Evolutionary conservation across 2,888 invertebrate species (phyloP), one percentile per base, ranked within the genome.

Genomic region (Erebia aethiops): DNA sequence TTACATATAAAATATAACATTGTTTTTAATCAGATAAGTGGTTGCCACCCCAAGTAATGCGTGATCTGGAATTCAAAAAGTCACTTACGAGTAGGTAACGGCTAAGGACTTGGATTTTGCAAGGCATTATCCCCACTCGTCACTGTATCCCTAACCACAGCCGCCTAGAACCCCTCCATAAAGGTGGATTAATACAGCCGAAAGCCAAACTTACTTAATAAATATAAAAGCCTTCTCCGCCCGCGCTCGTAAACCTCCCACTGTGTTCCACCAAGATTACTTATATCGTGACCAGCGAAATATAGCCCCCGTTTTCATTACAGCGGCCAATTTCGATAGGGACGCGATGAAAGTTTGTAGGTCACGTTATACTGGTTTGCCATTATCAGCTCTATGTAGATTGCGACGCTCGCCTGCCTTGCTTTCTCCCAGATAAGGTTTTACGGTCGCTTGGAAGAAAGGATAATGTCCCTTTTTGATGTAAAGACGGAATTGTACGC

Each of bases 131-230:
- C 73, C 71, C 71, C 73, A 52, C 69, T 71, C 66, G 71, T 72
- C 73, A 72, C 73, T 74, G 71, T 70, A 71, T 72, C 72, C 69
- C 71, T 69, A 66, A 69, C 72, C 72, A 80, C 85, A 86, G 87
- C 84, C 88, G 87, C 87, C 88, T 86, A 84, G 86, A 81, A 81
- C 87, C 90, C 89, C 88, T 85, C 86, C 83, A 91, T 91, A 91
- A 92, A 92, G 92, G 92, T 92, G 91, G 92, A 92, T 92, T 93
- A 93, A 92, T 93, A 88, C 87, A 84, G 84, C 91, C 92, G 82
- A 93, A 92, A 92, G 92, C 92, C 91, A 89, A 94, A 93, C 93
- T 93, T 94, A 93, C 92, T 93, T 93, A 93, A 93, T 93, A 94
- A 94, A 93, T 93, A 93, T 93, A 94, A 94, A 93, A 93, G 93